A percentile compares a stretch with the other conserved stretches of the same genome.
Conservation (phyloP, 2,888 invertebrate species). For the Folsomia candida region DNA sequence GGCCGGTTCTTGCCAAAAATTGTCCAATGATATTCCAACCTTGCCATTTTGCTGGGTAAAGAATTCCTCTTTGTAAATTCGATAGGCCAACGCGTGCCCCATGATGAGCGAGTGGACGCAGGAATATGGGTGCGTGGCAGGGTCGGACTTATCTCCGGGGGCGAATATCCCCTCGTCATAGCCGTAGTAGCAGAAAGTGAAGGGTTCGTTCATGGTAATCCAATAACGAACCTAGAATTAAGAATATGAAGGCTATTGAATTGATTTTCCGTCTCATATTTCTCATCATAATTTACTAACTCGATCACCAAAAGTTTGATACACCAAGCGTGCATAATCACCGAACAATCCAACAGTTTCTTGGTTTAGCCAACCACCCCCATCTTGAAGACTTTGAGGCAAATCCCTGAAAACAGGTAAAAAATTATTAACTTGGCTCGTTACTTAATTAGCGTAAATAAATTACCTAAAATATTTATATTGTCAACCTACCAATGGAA, state of each 20-base stretch:
- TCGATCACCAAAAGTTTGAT: slow-evolving; percentile 57
- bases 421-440: no score
- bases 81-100: slow-evolving; percentile 66
- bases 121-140: slow-evolving; percentile 60
- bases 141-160: slow-evolving; percentile 59
- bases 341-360: slow-evolving; percentile 57
- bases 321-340: slow-evolving; percentile 58
- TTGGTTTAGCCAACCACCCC: slow-evolving; percentile 54
- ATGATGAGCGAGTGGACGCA: slow-evolving; percentile 65
- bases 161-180: slow-evolving; percentile 50
- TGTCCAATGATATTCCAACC: slow-evolving; percentile 50
- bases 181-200: slow-evolving; percentile 11
- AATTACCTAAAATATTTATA: slow-evolving; percentile 48
- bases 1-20: slow-evolving; percentile 46
- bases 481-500: neutral
- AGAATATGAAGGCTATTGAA: neutral
- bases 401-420: slow-evolving; percentile 57
- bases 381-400: slow-evolving; percentile 55
- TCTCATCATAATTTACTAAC: no score
- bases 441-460: no score
- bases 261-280: neutral
- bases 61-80: slow-evolving; percentile 63
- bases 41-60: slow-evolving; percentile 50
- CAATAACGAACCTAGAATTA: no score
- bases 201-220: slow-evolving; percentile 12